phyloP scores from a whole-genome alignment of 2,888 invertebrate genomes.

The Drosophila colorata region DNA sequence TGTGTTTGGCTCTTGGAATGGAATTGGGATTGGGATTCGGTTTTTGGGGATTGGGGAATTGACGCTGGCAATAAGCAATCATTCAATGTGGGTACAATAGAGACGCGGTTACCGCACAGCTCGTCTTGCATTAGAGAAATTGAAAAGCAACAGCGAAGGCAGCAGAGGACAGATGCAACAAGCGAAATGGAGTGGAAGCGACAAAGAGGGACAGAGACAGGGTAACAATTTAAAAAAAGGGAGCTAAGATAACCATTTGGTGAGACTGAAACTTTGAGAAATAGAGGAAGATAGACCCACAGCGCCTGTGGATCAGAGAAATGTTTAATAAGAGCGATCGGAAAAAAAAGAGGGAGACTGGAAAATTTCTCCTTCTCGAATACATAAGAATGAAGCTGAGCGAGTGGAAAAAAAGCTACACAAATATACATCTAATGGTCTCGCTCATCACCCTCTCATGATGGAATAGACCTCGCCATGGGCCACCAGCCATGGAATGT shows the following conservation, averaged over 20 bases:
- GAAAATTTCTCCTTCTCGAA: no score
- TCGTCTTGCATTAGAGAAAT: slow-evolving; percentile 71
- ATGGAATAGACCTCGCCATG: background rate
- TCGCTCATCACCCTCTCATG: no score
- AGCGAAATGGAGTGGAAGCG: slow-evolving; percentile 23
- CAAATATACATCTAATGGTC: no score
- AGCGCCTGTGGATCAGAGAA: no score
- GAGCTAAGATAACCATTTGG: background rate
- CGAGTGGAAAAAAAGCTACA: no score
- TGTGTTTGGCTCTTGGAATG: background rate
- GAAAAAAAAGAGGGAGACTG: background rate
- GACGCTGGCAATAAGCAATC: slow-evolving; percentile 69
- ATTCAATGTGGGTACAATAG: slow-evolving; percentile 66
- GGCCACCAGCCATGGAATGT: background rate
- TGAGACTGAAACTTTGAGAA: no score
- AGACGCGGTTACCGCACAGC: slow-evolving; percentile 6
- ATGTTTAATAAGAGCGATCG: no score
- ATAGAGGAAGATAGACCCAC: no score
- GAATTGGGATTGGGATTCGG: background rate
- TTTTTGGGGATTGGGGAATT: background rate
- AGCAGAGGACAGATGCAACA: slow-evolving; percentile 15
- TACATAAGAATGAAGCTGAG: no score
- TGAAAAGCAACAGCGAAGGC: slow-evolving; percentile 24
- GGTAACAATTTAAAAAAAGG: background rate
- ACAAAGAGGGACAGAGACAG: background rate